Base-by-base conservation (phyloP, 2,888 invertebrate species). In the Lepidochrysops patricia region DNA sequence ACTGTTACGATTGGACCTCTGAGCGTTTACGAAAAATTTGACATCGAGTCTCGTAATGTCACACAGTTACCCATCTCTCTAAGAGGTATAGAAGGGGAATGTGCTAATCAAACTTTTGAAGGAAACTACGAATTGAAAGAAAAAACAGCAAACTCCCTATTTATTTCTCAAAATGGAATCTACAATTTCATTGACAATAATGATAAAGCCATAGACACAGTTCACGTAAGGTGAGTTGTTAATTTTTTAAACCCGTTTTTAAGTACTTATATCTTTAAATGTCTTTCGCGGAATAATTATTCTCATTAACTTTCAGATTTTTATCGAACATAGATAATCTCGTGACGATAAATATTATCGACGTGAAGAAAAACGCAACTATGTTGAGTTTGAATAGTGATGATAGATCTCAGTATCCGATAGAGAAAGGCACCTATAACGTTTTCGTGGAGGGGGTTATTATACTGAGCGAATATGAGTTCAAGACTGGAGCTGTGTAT, bases 401-500 rank as follows among this genome's bases (percentile, higher is more conserved):
- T 52, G 70, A 84, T 48, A 73, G 35, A 1, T 61, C 64, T 5
- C 80, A 84, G 63, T 67, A 65, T 0, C 64, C 67, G 5, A 68
- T 91, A 26, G 64, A 71, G 1, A 83, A 82, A 62, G 85, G 83
- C 2, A 70, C 61, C 0, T 89, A 84, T 63, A 74, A 89, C 49
- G 68, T 91, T 1, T 49, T 71, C 5, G 66, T 91, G 0, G 74
- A 82, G 58, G 77, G 75, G 0, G 67, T 72, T 26, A 64, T 66
- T 27, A 70, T 89, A 4, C 54, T 82, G 13, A 66, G 71, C 13
- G 70, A 74, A 59, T 88, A 76, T 63, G 64, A 63, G 0, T 79
- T 93, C 1, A 78, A 86, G 68, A 74, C 91, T 3, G 95, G 95
- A 0, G 94, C 93, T 12, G 92, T 93, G 12, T 95, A 94, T 67